Percentiles rank a stretch among this genome's conserved stretches.
Conservation (phyloP, 1,140 invertebrate species). For the Nasonia vitripennis region DNA sequence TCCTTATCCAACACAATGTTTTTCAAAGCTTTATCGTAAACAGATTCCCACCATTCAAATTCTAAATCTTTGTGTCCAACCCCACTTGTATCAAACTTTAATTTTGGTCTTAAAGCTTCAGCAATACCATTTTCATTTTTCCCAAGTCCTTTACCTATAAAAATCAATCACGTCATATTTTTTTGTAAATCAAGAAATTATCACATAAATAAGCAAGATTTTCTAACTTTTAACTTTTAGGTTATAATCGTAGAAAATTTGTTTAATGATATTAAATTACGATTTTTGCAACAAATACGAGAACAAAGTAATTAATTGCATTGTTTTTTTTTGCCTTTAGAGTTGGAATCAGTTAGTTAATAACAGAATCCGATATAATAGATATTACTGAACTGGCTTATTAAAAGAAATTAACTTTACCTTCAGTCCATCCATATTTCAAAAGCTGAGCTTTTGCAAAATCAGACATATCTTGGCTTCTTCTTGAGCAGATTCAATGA, state of each 20-base stretch:
- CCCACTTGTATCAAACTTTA: conserved; percentile 87
- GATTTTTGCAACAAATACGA: no score
- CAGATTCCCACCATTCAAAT: conserved; percentile 87
- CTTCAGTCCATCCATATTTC: conserved; percentile 83
- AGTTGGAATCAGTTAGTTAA: no score
- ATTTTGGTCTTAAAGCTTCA: conserved; percentile 83
- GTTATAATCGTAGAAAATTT: no score
- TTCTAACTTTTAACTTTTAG: no score
- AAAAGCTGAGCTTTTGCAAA: conserved; percentile 79
- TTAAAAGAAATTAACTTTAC: conserved; percentile 67
- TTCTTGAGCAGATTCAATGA: neutral
- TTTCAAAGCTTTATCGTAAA: conserved; percentile 83
- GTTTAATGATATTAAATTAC: no score
- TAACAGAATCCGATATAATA: no score
- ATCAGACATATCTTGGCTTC: conserved; percentile 64
- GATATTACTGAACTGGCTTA: no score
- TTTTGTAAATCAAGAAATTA: no score
- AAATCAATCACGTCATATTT: neutral
- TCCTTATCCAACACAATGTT: conserved; percentile 77
- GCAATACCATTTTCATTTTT: conserved; percentile 85
- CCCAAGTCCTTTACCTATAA: conserved; percentile 86
- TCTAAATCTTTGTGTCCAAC: conserved; percentile 83
- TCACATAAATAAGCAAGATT: no score
- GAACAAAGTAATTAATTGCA: no score
- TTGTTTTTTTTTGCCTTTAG: no score